These are phyloP conservation scores for Stratiomys singularior DNA, from an alignment of 2,888 invertebrate genomes.

Conservation along the genomic window DNA sequence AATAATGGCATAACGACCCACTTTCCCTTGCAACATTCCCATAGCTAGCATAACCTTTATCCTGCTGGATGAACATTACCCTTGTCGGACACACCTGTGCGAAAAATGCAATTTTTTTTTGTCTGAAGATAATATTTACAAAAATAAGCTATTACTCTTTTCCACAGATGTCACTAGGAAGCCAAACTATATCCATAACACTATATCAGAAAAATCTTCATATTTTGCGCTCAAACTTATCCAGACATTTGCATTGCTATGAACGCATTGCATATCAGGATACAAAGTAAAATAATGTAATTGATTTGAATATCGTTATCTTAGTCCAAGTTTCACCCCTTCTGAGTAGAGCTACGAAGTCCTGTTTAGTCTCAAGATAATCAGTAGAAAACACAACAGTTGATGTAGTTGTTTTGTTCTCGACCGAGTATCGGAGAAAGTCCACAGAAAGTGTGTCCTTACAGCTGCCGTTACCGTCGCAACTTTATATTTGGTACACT, in stretches of 20 bases:
- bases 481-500: slow-evolving; percentile 33
- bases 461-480: slow-evolving; percentile 31
- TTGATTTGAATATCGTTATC: slow-evolving; percentile 51
- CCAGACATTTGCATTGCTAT: neutral
- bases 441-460: neutral
- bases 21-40: too few relatives aligned
- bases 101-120: too few relatives aligned
- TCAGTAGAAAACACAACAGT: neutral
- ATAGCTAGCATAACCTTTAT: too few relatives aligned
- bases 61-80: too few relatives aligned
- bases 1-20: too few relatives aligned
- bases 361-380: neutral
- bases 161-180: too few relatives aligned
- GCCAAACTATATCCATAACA: too few relatives aligned
- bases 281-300: slow-evolving; percentile 49
- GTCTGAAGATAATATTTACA: too few relatives aligned
- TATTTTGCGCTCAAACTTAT: too few relatives aligned
- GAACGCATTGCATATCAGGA: slow-evolving; percentile 1
- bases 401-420: neutral
- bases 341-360: neutral
- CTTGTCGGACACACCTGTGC: too few relatives aligned
- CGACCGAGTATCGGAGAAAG: slow-evolving; percentile 6
- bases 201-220: too few relatives aligned
- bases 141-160: too few relatives aligned
- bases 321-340: slow-evolving; percentile 26